Evolutionary conservation across 2,888 invertebrate species (phyloP).

Genomic region (Meteorus colon): DNA sequence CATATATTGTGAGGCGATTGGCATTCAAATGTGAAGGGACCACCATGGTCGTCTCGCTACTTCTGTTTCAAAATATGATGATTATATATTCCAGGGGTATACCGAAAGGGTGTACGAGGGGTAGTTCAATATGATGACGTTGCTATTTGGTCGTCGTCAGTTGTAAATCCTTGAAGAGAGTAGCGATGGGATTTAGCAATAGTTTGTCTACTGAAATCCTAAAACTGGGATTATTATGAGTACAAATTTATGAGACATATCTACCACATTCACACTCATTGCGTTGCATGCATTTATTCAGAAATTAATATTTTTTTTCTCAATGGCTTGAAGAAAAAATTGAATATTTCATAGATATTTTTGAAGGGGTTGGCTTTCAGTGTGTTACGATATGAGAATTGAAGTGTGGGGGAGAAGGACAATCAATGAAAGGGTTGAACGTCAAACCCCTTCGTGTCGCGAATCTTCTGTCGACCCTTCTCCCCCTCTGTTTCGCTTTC

Average conservation of each 20-base stretch:
- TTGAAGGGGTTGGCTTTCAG: neutral
- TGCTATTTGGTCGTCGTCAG: slow-evolving; percentile 53
- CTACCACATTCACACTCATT: too few relatives aligned
- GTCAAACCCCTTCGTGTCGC: slow-evolving; percentile 72
- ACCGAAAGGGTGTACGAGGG: slow-evolving; percentile 68
- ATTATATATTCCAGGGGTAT: slow-evolving; percentile 62
- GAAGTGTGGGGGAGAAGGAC: slow-evolving; percentile 46
- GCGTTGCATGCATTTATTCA: too few relatives aligned
- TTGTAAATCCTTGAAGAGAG: neutral
- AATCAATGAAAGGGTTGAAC: slow-evolving; percentile 73
- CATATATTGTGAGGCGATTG: neutral
- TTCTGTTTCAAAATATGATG: slow-evolving; percentile 72
- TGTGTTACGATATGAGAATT: neutral
- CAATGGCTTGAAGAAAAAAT: neutral
- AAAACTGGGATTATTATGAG: too few relatives aligned
- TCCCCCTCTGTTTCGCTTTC: slow-evolving; percentile 54
- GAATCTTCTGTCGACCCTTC: slow-evolving; percentile 63
- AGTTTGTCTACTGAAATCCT: too few relatives aligned
- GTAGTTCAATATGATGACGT: slow-evolving; percentile 63
- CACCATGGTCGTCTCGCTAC: slow-evolving; percentile 58
- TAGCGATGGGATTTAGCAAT: neutral
- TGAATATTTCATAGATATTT: neutral
- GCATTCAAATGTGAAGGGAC: slow-evolving; percentile 53
- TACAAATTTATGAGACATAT: too few relatives aligned
- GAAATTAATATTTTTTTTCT: too few relatives aligned